These are phyloP conservation scores for Venturia canescens DNA, from an alignment of 1,140 invertebrate species.

Conservation along the genomic window DNA sequence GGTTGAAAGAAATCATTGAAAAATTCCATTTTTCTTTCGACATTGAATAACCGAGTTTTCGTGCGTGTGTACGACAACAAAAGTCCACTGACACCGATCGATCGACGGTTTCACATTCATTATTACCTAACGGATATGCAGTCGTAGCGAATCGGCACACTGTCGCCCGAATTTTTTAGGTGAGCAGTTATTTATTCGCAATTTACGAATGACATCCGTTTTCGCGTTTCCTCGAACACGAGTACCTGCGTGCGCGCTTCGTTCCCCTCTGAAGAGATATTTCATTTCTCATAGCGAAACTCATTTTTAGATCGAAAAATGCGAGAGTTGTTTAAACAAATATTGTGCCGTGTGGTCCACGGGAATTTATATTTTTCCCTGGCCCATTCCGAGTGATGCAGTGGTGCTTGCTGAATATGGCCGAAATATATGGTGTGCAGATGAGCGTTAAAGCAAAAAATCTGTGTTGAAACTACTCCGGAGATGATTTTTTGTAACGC, in stretches of 20 bases:
- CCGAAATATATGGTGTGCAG: too few relatives aligned
- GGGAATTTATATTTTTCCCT: background rate
- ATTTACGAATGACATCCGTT: background rate
- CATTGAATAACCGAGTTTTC: background rate
- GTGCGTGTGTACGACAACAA: background rate
- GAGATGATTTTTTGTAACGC: too few relatives aligned
- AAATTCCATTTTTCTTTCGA: background rate
- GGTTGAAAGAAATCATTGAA: background rate
- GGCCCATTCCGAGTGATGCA: background rate
- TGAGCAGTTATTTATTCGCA: slow-evolving; percentile 49
- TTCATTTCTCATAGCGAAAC: too few relatives aligned
- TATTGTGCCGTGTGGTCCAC: background rate
- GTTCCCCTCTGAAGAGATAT: too few relatives aligned
- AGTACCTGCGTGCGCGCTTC: too few relatives aligned
- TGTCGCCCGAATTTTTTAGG: slow-evolving; percentile 68
- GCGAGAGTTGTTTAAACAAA: too few relatives aligned
- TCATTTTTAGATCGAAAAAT: background rate
- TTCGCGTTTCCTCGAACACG: too few relatives aligned
- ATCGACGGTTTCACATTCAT: slow-evolving; percentile 17
- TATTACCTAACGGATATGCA: slow-evolving; percentile 37
- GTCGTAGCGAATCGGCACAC: slow-evolving; percentile 60
- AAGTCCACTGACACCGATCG: slow-evolving; percentile 12
- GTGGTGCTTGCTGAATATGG: too few relatives aligned
- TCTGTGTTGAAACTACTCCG: too few relatives aligned
- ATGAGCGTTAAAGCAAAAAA: background rate